Evolutionary conservation across 2,888 invertebrate species (phyloP), one percentile per base, ranked within the genome.

Genomic region (Polietes domitor): DNA sequence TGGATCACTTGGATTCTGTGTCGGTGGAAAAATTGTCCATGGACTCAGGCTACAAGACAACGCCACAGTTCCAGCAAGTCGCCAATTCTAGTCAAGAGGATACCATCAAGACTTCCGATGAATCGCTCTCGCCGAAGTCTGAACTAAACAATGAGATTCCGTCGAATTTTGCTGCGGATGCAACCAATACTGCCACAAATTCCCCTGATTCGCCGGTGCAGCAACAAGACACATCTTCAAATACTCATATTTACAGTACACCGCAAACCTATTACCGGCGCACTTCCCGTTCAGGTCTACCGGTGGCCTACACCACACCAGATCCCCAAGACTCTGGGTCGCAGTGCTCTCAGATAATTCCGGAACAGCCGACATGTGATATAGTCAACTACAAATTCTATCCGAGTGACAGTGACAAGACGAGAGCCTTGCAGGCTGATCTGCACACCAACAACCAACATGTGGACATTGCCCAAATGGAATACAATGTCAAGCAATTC

Each of bases 401-500:
- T 85, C 90, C 90, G 77, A 91, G 90, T 86, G 92, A 89, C 43
- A 89, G 89, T 85, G 91, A 90, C 83, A 90, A 89, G 84, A 89
- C 89, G 75, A 87, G 89, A 58, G 88, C 90, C 50, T 88, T 89
- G 47, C 89, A 91, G 70, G 90, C 90, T 17, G 91, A 91, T 79
- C 85, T 91, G 77, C 91, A 91, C 21, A 89, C 89, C 21, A 89
- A 91, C 43, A 90, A 92, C 4, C 90, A 92, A 73, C 87, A 93
- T 9, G 94, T 94, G 86, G 94, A 94, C 89, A 94, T 95, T 87
- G 95, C 95, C 21, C 94, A 95, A 89, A 96, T 96, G 95, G 96
- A 96, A 89, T 95, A 95, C 89, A 95, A 96, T 89, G 96, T 96
- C n/a, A 95, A 95, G 91, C 94, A 95, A 90, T 95, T 96, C 91